Evolutionary conservation across 2,888 invertebrate species (phyloP).

Genomic region (Apamea anceps): DNA sequence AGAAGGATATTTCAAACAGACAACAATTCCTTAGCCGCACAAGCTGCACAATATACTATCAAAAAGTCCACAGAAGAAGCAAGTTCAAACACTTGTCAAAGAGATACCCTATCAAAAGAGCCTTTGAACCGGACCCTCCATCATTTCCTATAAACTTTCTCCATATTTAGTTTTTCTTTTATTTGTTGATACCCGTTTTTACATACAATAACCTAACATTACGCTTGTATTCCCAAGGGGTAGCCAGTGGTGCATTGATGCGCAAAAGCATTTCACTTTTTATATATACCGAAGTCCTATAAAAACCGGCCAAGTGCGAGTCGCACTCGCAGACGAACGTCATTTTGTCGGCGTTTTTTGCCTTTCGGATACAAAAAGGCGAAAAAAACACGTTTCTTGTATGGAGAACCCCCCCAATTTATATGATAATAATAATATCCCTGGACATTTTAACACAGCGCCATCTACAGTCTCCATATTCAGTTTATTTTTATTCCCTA

Average conservation of each 20-base stretch:
- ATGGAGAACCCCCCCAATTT: too few species aligned
- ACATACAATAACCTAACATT: slow-evolving; percentile 9
- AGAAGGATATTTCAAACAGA: not conserved
- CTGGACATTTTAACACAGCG: too few species aligned
- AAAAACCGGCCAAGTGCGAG: not conserved
- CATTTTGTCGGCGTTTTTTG: too few species aligned
- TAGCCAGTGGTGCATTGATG: not conserved
- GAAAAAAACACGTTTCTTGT: too few species aligned
- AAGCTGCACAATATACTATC: not conserved
- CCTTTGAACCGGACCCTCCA: slow-evolving; percentile 49
- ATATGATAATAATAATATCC: too few species aligned
- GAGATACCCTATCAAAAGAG: slow-evolving; percentile 37
- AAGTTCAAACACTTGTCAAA: slow-evolving; percentile 47
- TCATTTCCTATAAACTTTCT: slow-evolving; percentile 41
- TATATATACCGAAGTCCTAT: not conserved
- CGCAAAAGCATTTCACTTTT: not conserved
- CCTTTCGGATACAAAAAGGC: too few species aligned
- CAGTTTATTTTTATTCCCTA: slow-evolving; percentile 41
- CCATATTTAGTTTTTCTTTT: slow-evolving; percentile 24
- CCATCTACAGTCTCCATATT: slow-evolving; percentile 6
- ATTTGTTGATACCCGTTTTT: slow-evolving; percentile 41
- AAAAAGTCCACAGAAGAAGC: slow-evolving; percentile 30
- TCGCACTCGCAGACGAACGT: not conserved
- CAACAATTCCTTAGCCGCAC: not conserved
- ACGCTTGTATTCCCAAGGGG: not conserved